Conservation (phyloP, 2,888 invertebrate species). For the Ophion costatus region DNA sequence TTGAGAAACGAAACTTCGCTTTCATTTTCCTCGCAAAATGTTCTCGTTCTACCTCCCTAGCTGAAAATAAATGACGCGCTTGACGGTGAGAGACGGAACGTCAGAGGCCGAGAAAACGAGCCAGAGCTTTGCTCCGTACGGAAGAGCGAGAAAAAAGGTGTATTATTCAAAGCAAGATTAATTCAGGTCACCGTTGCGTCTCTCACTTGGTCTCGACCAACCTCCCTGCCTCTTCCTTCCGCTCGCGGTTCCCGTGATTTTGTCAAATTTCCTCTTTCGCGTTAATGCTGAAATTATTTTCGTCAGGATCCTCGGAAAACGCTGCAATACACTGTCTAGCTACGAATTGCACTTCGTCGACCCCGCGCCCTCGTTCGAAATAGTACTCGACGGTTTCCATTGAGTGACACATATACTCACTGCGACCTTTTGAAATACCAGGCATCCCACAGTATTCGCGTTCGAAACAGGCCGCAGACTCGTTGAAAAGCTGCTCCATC, state of each 20-base stretch:
- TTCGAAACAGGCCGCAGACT: constrained; percentile 3
- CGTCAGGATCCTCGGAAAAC: background rate
- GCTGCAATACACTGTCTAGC: constrained; percentile 11
- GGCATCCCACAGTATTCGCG: constrained; percentile 3
- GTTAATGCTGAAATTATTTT: constrained; percentile 4
- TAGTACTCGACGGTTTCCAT: constrained; percentile 43
- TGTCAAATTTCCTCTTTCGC: background rate
- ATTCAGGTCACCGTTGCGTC: constrained; percentile 28
- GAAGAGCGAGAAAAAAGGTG: constrained; percentile 6
- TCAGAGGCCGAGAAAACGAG: constrained; percentile 11
- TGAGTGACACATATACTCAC: constrained; percentile 4
- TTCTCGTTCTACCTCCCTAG: background rate
- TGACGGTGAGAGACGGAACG: constrained; percentile 14
- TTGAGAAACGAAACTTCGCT: constrained; percentile 6
- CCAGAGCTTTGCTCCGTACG: background rate
- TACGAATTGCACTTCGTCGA: constrained; percentile 16
- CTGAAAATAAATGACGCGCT: constrained; percentile 33
- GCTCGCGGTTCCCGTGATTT: background rate
- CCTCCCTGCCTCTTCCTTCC: background rate
- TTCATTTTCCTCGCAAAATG: constrained; percentile 1
- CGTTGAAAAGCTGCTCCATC: background rate
- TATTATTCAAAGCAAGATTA: constrained; percentile 39
- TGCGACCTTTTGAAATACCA: constrained; percentile 24
- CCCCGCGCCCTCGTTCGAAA: background rate
- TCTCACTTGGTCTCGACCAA: background rate